Evolutionary conservation across 2,888 invertebrate genomes (phyloP).

Genomic region (Malthinus flaveolus): DNA sequence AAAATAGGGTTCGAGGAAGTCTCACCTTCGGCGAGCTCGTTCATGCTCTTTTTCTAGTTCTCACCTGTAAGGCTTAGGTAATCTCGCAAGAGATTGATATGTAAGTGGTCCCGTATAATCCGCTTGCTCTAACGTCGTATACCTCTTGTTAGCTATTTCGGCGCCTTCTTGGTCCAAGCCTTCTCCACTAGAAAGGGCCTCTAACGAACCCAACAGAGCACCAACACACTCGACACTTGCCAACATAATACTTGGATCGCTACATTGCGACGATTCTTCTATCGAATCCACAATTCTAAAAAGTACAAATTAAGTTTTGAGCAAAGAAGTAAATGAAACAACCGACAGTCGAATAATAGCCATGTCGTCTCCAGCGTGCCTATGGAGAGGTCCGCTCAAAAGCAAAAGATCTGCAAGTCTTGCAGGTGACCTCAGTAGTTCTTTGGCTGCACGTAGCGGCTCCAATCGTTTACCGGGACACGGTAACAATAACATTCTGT

Average conservation of each 20-base stretch:
- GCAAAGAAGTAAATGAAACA: constrained; percentile 56
- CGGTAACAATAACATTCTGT: constrained; percentile 88
- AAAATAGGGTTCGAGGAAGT: neutral
- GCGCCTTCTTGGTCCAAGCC: constrained; percentile 67
- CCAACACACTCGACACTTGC: constrained; percentile 84
- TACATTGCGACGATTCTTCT: constrained; percentile 87
- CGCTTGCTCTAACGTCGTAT: constrained; percentile 69
- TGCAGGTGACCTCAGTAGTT: constrained; percentile 78
- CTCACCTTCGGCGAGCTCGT: too few species aligned
- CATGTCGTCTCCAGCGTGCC: constrained; percentile 77
- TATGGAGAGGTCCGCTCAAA: constrained; percentile 61
- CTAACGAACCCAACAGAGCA: constrained; percentile 79
- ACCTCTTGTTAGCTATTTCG: constrained; percentile 66
- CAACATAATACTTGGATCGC: constrained; percentile 74
- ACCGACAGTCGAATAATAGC: constrained; percentile 78
- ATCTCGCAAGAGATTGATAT: constrained; percentile 79
- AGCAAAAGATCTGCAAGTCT: constrained; percentile 73
- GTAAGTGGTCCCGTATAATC: constrained; percentile 85
- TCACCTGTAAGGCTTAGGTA: constrained; percentile 80
- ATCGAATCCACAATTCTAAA: constrained; percentile 87
- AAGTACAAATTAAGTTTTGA: constrained; percentile 20
- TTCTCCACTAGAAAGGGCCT: constrained; percentile 77
- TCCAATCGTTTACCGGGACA: constrained; percentile 84
- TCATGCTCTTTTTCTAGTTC: neutral
- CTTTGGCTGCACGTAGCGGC: constrained; percentile 79